These are phyloP conservation scores for Ditula angustiorana DNA, from an alignment of 2,888 invertebrate genomes.

Conservation along the genomic window DNA sequence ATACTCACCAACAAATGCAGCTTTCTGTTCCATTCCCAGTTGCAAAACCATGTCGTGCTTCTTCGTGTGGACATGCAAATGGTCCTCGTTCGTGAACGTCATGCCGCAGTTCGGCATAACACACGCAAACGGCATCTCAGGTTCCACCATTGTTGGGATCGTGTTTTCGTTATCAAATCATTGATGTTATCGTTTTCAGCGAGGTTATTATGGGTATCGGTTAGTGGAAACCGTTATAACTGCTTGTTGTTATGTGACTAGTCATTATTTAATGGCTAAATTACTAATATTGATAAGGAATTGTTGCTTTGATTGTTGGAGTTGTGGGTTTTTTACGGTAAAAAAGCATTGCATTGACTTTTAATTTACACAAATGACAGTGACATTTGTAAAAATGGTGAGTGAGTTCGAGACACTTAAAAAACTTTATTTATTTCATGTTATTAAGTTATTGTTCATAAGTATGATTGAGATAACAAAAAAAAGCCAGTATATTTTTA, in stretches of 20 bases:
- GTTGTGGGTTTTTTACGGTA: background rate
- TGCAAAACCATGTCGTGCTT: conserved; percentile 95
- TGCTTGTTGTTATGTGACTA: background rate
- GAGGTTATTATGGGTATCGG: background rate
- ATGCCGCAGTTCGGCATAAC: conserved; percentile 89
- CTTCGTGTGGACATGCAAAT: conserved; percentile 91
- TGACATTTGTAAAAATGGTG: background rate
- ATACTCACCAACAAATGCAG: conserved; percentile 87
- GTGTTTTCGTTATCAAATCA: background rate
- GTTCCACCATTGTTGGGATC: conserved; percentile 73
- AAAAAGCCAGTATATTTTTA: background rate
- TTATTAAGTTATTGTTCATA: background rate
- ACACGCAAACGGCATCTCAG: conserved; percentile 90
- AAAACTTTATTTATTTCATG: too few species aligned
- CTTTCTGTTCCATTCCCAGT: conserved; percentile 87
- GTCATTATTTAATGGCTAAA: background rate
- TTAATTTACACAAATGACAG: too few species aligned
- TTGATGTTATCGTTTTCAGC: background rate
- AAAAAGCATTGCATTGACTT: too few species aligned
- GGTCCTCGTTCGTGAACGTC: conserved; percentile 93
- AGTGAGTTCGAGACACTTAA: background rate
- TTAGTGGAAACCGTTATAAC: background rate
- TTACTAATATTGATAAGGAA: background rate
- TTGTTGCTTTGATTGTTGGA: background rate
- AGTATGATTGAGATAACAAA: background rate